Conservation (phyloP, 2,888 invertebrate genomes). For the Lottia gigantea region DNA sequence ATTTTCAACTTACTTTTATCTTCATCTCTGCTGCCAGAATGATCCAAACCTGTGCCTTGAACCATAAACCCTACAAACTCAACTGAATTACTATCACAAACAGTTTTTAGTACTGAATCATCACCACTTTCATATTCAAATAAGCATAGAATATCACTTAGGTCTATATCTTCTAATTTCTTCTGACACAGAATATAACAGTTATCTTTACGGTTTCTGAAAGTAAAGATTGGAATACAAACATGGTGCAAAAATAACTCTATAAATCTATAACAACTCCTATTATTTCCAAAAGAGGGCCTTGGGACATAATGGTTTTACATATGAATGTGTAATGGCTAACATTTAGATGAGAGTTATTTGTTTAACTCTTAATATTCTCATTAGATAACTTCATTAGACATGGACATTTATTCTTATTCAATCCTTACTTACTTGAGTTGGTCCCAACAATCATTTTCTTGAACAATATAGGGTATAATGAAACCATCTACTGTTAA, state of each 20-base stretch:
- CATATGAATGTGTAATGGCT: no score
- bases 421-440: background rate
- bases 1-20: no score
- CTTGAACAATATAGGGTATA: background rate
- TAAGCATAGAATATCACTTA: background rate
- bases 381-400: no score
- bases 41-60: no score
- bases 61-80: background rate
- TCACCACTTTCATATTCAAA: slow-evolving; percentile 2
- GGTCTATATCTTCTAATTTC: background rate
- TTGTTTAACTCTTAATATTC: no score
- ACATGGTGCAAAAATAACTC: background rate
- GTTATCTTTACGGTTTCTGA: background rate
- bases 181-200: background rate
- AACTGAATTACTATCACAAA: background rate
- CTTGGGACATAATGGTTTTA: no score
- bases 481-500: background rate
- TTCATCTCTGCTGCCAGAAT: no score
- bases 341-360: no score
- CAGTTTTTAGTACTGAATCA: background rate
- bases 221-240: background rate
- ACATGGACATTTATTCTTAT: no score
- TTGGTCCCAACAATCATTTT: background rate
- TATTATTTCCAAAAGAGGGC: no score
- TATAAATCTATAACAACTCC: no score